Evolutionary conservation across 2,888 invertebrate genomes (phyloP).

Genomic region (Tachina fera): DNA sequence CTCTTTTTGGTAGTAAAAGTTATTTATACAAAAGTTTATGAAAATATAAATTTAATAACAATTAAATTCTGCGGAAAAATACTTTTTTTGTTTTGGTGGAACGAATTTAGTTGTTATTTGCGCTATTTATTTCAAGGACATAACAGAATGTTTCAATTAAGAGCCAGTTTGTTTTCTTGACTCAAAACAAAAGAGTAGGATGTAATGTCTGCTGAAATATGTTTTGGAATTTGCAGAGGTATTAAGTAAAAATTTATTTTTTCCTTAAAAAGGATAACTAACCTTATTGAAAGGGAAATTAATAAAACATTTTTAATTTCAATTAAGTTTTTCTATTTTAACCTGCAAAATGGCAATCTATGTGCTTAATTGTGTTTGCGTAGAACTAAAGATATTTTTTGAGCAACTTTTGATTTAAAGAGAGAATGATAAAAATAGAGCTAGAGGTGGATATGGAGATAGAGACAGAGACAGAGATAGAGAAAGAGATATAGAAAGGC

Average conservation of each 20-base stretch:
- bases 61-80: constrained; percentile 41
- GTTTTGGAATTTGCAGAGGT: constrained; percentile 7
- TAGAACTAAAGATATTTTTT: too few relatives aligned
- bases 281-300: neutral
- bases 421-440: too few relatives aligned
- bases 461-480: too few relatives aligned
- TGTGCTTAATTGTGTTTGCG: too few relatives aligned
- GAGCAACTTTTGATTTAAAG: too few relatives aligned
- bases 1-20: constrained; percentile 11
- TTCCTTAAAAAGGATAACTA: neutral
- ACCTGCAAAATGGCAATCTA: too few relatives aligned
- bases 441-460: too few relatives aligned
- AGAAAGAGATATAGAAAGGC: too few relatives aligned
- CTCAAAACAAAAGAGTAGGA: neutral
- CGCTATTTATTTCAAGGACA: constrained; percentile 31
- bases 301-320: neutral
- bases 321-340: too few relatives aligned
- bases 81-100: neutral
- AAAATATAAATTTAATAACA: constrained; percentile 27
- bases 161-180: neutral
- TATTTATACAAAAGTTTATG: constrained; percentile 38
- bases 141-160: constrained; percentile 11
- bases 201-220: neutral
- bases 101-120: neutral
- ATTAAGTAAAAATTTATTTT: neutral